Percentiles rank a stretch among this genome's conserved stretches.
phyloP scores from a whole-genome alignment of 1,140 invertebrate genomes.

The Nasonia vitripennis region DNA sequence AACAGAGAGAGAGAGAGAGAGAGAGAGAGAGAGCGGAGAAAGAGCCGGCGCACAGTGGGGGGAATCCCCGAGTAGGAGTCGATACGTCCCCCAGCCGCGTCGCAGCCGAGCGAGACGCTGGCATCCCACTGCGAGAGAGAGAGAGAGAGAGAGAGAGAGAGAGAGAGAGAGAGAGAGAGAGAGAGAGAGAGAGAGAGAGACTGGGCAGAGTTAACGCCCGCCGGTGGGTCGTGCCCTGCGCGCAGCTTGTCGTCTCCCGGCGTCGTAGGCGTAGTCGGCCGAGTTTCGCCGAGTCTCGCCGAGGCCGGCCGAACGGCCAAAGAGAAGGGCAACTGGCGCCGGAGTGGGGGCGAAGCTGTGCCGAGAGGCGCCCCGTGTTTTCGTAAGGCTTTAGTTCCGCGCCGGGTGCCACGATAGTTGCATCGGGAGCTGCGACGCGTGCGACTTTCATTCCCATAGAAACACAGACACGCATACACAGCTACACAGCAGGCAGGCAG shows the following conservation, averaged over 20 bases:
- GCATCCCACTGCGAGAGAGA: no score
- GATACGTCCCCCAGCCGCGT: neutral
- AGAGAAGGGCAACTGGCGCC: neutral
- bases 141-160: no score
- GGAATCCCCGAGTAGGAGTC: neutral
- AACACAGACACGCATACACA: neutral
- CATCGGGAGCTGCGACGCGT: constrained; percentile 63
- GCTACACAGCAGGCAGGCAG: neutral
- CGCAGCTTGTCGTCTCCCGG: constrained; percentile 5
- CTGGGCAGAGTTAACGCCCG: constrained; percentile 26
- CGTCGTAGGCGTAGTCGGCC: constrained; percentile 62
- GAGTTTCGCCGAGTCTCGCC: constrained; percentile 53
- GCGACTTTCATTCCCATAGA: neutral
- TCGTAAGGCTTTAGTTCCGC: constrained; percentile 73
- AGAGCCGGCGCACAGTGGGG: neutral
- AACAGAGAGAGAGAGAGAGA: neutral
- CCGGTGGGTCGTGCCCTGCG: neutral
- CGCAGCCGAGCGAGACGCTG: neutral
- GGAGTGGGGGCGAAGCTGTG: neutral
- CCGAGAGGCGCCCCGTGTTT: constrained; percentile 55
- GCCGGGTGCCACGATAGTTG: constrained; percentile 74
- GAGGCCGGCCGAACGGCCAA: constrained; percentile 53
- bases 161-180: no score
- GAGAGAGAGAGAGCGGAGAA: neutral
- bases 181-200: no score